Base-by-base conservation (phyloP, 1,140 invertebrate species). In the Drosophila sucinea region DNA sequence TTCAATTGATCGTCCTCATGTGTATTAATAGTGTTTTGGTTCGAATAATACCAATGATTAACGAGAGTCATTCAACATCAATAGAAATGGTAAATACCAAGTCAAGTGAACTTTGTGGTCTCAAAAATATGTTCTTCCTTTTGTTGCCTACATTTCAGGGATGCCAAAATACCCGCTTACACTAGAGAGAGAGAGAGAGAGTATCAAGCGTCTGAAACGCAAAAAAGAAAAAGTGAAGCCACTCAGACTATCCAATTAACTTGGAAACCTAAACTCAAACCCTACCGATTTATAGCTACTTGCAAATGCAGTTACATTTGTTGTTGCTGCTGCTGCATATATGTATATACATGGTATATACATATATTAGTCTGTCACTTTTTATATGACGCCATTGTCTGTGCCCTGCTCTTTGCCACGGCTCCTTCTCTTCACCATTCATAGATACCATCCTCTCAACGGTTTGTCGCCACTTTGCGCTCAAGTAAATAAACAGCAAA, bases 301-400 rank as follows among this genome's bases (percentile, higher is more conserved):
- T 67, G 38, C 32, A 40, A 63, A 57, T 79, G 79, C 79, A 86
- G 74, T 73, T 61, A 58, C 55, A 77, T 30, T 76, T 85, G 44
- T 27, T 51, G 23, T 23, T 51, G 8, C 44, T 41, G 40, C 11
- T n/a, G 11, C 11, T 38, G 17, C 38, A 41, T n/a, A n/a, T 10
- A 30, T 4, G 35, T 25, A 38, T 5, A 32, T 56, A 56, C n/a
- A 56, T 56, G 6, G 70, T 57, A 62, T 69, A 66, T 70, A 79
- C 55, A 62, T 69, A 69, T 70, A 79, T 83, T 86, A 79, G 78
- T 81, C 69, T 63, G 58, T 40, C 25, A 68, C 56, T 60, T 71
- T 67, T 69, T 70, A 63, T 61, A 65, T 58, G 64, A 63, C 60
- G 67, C 73, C 77, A 87, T 86, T 79, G 76, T 81, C 67, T 85